Evolutionary conservation across 2,797 vertebrate species (phyloP), one percentile per base, ranked within the genome.

Genomic region (Mus spretus): DNA sequence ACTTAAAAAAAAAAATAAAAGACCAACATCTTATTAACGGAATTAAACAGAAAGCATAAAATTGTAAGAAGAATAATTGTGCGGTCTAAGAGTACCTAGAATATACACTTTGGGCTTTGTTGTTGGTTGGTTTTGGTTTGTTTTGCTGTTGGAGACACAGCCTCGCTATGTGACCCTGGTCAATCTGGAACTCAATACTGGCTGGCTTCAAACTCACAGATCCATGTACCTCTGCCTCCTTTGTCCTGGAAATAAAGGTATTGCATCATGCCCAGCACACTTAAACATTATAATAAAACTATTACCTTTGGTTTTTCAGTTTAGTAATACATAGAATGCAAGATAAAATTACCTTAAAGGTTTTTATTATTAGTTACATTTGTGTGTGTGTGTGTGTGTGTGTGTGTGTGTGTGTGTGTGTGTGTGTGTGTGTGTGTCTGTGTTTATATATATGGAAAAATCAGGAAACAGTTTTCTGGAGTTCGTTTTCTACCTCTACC

Each of bases 241-340:
- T 74, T 5, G 53, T 87, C n/a, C 50, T 74, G 15, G 34, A 26
- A 74, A 28, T 74, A 57, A 74, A 57, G 53, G 50, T 74, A 26
- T 40, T 57, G 14, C 14, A 72, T 37, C 34, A 55, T 37, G 22
- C 20, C 34, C 47, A 57, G 3, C 40, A 77, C 55, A 89, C 13
- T 82, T 85, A 78, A 40, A 55, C 7, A 44, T 90, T 74, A 70
- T 20, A 88, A 86, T 55, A 91, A 90, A 96, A 79, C 78, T 93
- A 55, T 90, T 87, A 74, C 92, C 24, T 93, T 95, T 20, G 2
- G 7, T 93, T 97, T 96, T 95, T 11, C 80, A 90, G 74, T 83
- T 61, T 9, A 75, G 3, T 67, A 86, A 37, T 89, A 93, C 44
- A 92, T 53, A 97, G 90, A 94, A 31, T 84, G 0, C 15, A 87